Evolutionary conservation across 1,140 invertebrate genomes (phyloP).

Genomic region (Penaeus vannamei): DNA sequence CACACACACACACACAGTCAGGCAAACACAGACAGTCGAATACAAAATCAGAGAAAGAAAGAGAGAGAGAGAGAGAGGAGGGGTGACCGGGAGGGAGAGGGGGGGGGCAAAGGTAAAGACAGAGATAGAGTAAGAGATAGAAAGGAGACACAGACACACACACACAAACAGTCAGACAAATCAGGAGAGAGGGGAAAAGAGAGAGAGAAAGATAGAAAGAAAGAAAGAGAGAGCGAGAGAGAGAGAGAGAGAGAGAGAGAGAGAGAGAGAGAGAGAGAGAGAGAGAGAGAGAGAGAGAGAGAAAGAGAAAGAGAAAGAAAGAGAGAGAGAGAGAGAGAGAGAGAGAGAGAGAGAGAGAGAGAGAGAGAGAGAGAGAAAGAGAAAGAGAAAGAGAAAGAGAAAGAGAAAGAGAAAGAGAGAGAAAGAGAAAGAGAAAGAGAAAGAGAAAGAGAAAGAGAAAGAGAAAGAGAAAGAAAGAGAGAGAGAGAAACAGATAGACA

Average conservation of each 20-base stretch:
- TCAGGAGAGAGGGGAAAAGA: slow-evolving; percentile 8
- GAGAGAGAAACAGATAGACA: background rate
- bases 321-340: background rate
- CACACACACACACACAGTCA: slow-evolving; percentile 1
- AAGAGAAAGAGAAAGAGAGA: slow-evolving; percentile 1
- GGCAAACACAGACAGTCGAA: background rate
- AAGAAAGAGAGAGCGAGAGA: no score
- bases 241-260: no score
- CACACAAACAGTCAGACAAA: no score
- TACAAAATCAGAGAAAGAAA: background rate
- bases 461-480: background rate
- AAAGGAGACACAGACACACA: no score
- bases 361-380: background rate
- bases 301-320: background rate
- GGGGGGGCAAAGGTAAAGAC: no score
- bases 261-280: no score
- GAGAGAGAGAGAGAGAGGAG: background rate
- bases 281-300: background rate
- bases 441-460: slow-evolving; percentile 5
- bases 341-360: background rate
- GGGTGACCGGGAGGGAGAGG: background rate
- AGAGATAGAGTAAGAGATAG: no score
- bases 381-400: background rate
- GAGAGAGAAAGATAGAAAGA: background rate
- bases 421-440: background rate